Base-by-base conservation (phyloP, 2,888 invertebrate species). In the Cetonia aurata region DNA sequence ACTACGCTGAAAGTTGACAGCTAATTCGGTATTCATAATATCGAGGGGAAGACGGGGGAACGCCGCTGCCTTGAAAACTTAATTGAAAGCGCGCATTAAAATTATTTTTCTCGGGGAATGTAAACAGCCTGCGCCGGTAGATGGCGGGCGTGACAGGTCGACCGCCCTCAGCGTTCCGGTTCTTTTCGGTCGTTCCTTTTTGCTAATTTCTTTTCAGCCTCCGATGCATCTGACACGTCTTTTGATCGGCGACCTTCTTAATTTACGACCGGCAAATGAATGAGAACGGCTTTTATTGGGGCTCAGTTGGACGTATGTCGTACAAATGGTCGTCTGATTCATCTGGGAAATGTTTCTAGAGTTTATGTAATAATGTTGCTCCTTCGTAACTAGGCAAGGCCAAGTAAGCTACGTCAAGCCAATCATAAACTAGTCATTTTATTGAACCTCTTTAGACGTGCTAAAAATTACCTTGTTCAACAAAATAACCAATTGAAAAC, bases 41-140 rank as follows among this genome's bases (percentile, higher is more conserved):
- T 50, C 48, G 57, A 75, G 74, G 75, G 74, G 62, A 50, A 37
- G 9, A 1, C 37, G 37, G 6, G 37, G 25, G 25, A 25, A 25
- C 25, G 25, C 25, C 25, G 4, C 25, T 4, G 25, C 25, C 37
- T 37, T 50, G 41, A 65, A 71, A 70, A 69, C 75, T 79, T 80
- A 80, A 80, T 80, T 80, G 80, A 79, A 80, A 78, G 78, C 75
- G 77, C 75, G 76, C 77, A 79, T 79, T 79, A 79, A 80, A 80
- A 81, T 79, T 79, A 80, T 79, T 80, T 79, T 76, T 76, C 78
- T 79, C 17, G 17, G 75, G 76, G 77, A 75, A 77, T 31, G 33
- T 31, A 65, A 50, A 50, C 33, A 60, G 53, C 19, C 17, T 55
- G 46, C 37, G 53, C 19, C 15, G 48, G 15, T 31, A 13, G 50